Base-by-base conservation (phyloP, 2,888 invertebrate genomes). In the Apeira syringaria region DNA sequence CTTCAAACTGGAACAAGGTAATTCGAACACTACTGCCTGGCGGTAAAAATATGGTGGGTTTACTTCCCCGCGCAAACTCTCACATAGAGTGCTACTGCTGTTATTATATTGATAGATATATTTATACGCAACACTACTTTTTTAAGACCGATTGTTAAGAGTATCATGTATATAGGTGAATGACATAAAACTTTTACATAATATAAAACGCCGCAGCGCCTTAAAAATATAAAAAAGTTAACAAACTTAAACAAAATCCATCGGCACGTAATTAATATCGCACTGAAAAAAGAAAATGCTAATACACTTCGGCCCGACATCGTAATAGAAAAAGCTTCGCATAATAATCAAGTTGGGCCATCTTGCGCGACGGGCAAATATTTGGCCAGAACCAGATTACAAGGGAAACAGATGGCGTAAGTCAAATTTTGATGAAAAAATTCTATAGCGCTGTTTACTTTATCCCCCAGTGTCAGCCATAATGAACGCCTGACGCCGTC, bases 341-440 rank as follows among this genome's bases (percentile, higher is more conserved):
- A 59, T 64, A 70, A 70, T 74, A 71, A 75, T 73, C 68, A 64
- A 64, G 60, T 62, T 56, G 47, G 44, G 41, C 41, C 44, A 26
- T 53, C 51, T 54, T 59, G 52, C 48, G 40, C 48, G 51, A 53
- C 45, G 61, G 44, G 48, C 72, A 82, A 84, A 84, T 83, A 82
- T 83, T 83, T 81, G 77, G 61, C 62, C 63, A 55, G 63, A 61
- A 56, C 63, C 60, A 74, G 74, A 71, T 76, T 69, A 74, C 69
- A 58, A 42, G 61, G 72, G 78, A 78, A 74, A 58, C 81, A 82
- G 81, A 78, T 80, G 81, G 71, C 68, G 65, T 69, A 67, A 78
- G 79, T 83, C 79, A 78, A 80, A 80, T 75, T 80, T 80, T 79
- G 78, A 81, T 78, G 77, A 76, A 81, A 84, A 82, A 81, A 73